These are phyloP conservation scores for Rhynchomys soricoides DNA, from an alignment of 2,113 vertebrate genomes.

Conservation along the genomic window DNA sequence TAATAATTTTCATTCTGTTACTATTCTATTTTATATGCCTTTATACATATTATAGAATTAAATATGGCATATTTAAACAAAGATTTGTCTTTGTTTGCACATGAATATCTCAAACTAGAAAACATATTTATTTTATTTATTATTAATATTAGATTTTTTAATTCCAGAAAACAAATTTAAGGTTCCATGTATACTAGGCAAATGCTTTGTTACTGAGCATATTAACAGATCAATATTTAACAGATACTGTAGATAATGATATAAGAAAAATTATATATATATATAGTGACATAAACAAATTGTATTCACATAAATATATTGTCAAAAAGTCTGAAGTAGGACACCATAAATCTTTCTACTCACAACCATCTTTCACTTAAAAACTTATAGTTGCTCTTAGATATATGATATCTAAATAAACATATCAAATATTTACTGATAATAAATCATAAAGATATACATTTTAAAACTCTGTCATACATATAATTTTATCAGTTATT, in stretches of 20 bases:
- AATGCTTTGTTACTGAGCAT: not conserved
- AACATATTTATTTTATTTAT: not conserved
- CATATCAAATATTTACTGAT: not conserved
- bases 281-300: not conserved
- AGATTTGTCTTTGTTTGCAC: not conserved
- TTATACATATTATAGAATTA: not conserved
- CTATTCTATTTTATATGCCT: not conserved
- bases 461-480: not conserved
- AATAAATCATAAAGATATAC: not conserved
- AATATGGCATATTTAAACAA: not conserved
- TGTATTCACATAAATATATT: not conserved
- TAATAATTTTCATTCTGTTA: conserved; percentile 4
- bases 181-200: not conserved
- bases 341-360: not conserved
- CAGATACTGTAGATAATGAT: not conserved
- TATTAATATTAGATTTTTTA: not conserved
- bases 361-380: not conserved
- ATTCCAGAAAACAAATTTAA: not conserved
- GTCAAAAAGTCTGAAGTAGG: not conserved
- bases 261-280: not conserved
- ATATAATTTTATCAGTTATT: not conserved
- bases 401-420: not conserved
- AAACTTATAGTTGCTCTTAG: not conserved
- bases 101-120: not conserved
- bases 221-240: not conserved